Evolutionary conservation across 1,140 invertebrate genomes (phyloP).

Genomic region (Papilio polyxenes): DNA sequence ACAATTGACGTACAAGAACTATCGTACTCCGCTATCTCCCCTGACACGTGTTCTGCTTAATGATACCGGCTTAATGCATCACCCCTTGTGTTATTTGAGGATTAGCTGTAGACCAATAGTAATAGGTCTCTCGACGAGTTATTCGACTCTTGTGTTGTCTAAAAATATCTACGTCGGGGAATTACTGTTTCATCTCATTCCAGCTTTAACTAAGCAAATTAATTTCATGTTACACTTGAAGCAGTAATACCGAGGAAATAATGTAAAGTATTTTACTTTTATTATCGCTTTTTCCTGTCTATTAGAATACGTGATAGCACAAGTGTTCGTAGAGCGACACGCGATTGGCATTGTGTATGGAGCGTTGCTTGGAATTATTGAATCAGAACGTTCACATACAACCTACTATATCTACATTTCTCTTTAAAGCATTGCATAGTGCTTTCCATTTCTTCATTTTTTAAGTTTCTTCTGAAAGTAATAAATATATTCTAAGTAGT

Average conservation of each 20-base stretch:
- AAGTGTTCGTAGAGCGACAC: conserved; percentile 19
- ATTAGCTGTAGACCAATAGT: conserved; percentile 2
- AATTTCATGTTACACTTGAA: too few species aligned
- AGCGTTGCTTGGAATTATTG: conserved; percentile 3
- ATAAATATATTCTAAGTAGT: not conserved
- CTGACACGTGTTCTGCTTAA: conserved; percentile 33
- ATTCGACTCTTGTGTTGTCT: not conserved
- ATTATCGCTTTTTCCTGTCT: conserved; percentile 22
- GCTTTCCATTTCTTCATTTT: not conserved
- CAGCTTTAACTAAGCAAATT: too few species aligned
- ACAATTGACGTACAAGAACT: conserved; percentile 19
- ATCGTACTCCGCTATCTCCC: conserved; percentile 13
- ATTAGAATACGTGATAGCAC: conserved; percentile 6
- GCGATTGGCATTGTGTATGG: not conserved
- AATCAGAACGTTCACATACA: conserved; percentile 2
- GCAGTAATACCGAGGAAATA: too few species aligned
- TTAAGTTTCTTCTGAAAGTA: not conserved
- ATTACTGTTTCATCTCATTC: too few species aligned
- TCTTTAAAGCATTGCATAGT: not conserved
- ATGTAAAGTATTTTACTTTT: not conserved
- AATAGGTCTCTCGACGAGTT: conserved; percentile 4
- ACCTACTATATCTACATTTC: not conserved
- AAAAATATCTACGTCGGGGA: not conserved
- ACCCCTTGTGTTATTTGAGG: conserved; percentile 29
- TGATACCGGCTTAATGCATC: conserved; percentile 28